Percentiles rank a stretch among this genome's conserved stretches.
These are phyloP conservation scores for Pampus argenteus DNA, from an alignment of 2,797 vertebrate species.

Conservation along the genomic window DNA sequence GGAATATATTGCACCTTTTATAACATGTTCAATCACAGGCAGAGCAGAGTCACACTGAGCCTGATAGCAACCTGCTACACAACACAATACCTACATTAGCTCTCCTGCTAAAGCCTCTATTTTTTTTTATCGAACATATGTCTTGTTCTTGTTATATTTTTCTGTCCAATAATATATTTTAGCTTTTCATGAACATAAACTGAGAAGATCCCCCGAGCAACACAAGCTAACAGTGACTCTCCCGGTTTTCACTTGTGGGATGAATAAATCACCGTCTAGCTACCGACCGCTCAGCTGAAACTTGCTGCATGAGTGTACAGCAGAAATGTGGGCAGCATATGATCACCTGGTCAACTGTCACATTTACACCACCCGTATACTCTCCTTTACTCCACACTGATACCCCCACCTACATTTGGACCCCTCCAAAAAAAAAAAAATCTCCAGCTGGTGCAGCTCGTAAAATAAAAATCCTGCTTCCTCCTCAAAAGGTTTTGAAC, in stretches of 20 bases:
- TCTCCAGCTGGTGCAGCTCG: constrained; percentile 29
- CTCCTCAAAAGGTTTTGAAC: neutral
- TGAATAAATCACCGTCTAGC: constrained; percentile 9
- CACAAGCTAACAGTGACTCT: neutral
- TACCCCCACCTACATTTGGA: neutral
- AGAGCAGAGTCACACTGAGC: too few relatives aligned
- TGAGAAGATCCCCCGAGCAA: neutral
- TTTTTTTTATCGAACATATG: too few relatives aligned
- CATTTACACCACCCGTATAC: neutral
- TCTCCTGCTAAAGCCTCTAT: too few relatives aligned
- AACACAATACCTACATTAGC: too few relatives aligned
- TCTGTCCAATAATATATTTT: neutral
- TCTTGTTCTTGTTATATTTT: neutral
- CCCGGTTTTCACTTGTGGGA: constrained; percentile 1
- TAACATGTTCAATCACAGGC: too few relatives aligned
- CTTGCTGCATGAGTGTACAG: neutral
- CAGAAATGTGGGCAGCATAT: constrained; percentile 4
- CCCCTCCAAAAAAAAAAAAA: neutral
- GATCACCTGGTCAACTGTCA: constrained; percentile 20
- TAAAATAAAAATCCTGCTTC: constrained; percentile 43
- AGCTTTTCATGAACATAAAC: neutral
- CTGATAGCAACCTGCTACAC: too few relatives aligned
- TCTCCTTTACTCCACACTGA: too few relatives aligned
- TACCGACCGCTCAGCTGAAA: neutral
- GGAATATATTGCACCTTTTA: too few relatives aligned